phyloP scores from a whole-genome alignment of 2,797 vertebrate genomes.

The Amblyraja radiata region DNA sequence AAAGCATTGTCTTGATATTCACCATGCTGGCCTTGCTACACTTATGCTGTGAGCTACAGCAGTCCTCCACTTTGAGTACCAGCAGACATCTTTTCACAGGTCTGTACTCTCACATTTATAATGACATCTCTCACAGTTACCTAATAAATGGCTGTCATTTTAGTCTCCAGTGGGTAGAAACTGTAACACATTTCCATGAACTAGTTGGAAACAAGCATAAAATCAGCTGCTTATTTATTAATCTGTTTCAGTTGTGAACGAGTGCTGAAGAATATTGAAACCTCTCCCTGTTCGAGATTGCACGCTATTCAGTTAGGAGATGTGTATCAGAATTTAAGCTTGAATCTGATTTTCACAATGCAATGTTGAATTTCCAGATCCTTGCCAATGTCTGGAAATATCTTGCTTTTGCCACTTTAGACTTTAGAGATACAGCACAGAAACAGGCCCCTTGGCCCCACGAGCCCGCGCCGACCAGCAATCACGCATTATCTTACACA shows the following conservation, averaged over 20 bases:
- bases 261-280: not conserved
- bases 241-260: not conserved
- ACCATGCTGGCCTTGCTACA: slow-evolving; percentile 71
- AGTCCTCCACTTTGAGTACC: slow-evolving; percentile 61
- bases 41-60: slow-evolving; percentile 65
- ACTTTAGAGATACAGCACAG: no score
- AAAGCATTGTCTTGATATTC: slow-evolving; percentile 70
- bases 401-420: not conserved
- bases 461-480: no score
- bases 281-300: not conserved
- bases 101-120: slow-evolving; percentile 43
- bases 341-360: not conserved
- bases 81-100: slow-evolving; percentile 64
- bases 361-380: not conserved
- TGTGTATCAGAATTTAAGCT: not conserved
- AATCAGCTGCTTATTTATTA: not conserved
- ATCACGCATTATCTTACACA: no score
- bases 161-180: not conserved
- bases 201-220: not conserved
- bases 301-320: not conserved
- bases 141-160: not conserved
- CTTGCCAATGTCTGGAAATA: not conserved
- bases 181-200: not conserved
- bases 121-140: not conserved
- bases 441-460: no score